These are phyloP conservation scores for rabbit (Oryctolagus cuniculus) DNA, from an alignment of 2,113 vertebrate genomes.

Conservation along the genomic window DNA sequence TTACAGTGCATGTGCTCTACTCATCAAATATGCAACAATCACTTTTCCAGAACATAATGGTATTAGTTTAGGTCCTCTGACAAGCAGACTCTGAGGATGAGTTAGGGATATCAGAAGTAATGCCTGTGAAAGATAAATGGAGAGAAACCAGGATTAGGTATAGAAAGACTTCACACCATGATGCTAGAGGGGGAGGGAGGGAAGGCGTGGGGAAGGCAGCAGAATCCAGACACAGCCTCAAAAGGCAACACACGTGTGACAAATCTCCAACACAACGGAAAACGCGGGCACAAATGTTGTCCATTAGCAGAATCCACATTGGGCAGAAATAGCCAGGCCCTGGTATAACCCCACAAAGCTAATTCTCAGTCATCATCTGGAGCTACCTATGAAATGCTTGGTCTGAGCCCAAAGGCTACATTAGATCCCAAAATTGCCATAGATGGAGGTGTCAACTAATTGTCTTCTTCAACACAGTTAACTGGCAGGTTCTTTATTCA, in stretches of 20 bases:
- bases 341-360: neutral
- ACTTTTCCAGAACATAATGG: neutral
- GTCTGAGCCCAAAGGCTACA: neutral
- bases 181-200: neutral
- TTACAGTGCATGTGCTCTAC: neutral
- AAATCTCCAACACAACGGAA: neutral
- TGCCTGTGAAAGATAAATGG: neutral
- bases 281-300: neutral
- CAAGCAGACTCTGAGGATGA: neutral
- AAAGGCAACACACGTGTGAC: neutral
- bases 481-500: neutral
- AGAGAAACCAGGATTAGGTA: slow-evolving; percentile 17
- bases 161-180: neutral
- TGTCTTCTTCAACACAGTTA: neutral
- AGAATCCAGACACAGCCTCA: neutral
- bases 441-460: neutral
- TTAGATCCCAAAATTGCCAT: neutral
- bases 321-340: neutral
- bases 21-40: neutral
- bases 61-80: slow-evolving; percentile 30
- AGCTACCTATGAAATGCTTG: neutral
- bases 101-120: neutral
- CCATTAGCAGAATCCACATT: neutral
- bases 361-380: neutral
- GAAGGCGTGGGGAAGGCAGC: neutral